Percentiles rank a stretch among this genome's conserved stretches.
Evolutionary conservation across 2,113 vertebrate species (phyloP).

Genomic region (Vulpes lagopus): DNA sequence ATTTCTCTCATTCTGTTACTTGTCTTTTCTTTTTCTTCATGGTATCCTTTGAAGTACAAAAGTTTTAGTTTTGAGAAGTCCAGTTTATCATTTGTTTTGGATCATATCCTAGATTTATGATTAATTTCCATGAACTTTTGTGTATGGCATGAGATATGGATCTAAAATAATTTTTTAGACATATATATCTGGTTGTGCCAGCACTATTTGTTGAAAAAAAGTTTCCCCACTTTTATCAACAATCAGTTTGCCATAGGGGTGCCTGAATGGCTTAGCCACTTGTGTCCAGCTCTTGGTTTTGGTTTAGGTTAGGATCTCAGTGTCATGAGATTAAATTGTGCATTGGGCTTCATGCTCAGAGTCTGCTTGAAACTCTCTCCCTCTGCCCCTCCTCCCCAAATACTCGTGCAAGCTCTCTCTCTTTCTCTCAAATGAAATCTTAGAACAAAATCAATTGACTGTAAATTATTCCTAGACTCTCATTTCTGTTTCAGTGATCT

Average conservation of each 20-base stretch:
- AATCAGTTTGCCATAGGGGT: background rate
- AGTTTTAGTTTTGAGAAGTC: conserved; percentile 10
- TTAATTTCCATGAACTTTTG: background rate
- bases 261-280: background rate
- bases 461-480: background rate
- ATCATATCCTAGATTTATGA: background rate
- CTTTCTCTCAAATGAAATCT: background rate
- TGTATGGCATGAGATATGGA: background rate
- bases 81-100: background rate
- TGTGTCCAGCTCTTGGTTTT: background rate
- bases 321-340: background rate
- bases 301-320: background rate
- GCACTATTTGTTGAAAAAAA: background rate
- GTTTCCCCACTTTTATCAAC: background rate
- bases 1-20: background rate
- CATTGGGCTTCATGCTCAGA: background rate
- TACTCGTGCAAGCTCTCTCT: background rate
- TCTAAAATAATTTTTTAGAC: background rate
- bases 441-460: background rate
- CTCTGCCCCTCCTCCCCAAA: background rate
- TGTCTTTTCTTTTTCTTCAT: conserved; percentile 5
- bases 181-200: background rate
- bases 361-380: background rate
- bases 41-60: background rate
- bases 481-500: conserved; percentile 25